Base-by-base conservation (phyloP, 2,888 invertebrate species). In the Rotaria macrura region DNA sequence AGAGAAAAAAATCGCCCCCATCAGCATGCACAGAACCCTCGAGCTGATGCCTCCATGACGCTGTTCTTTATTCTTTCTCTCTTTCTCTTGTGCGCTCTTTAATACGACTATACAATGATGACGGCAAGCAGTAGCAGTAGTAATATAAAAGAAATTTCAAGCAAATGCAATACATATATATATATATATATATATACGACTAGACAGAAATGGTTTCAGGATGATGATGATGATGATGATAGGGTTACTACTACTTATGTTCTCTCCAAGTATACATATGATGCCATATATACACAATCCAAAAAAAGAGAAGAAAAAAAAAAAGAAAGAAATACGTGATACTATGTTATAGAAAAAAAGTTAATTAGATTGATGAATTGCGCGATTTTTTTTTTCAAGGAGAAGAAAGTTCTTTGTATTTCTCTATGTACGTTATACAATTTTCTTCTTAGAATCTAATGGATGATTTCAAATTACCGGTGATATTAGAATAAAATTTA, bases 271-370 rank as follows among this genome's bases (percentile, higher is more conserved):
- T 65, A 65, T 65, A 65, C 65, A 65, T 65, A 65, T 65, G 65
- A 65, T 65, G 65, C 65, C 65, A 65, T 65, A 65, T 65, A 65
- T 65, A 65, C 65, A 65, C 65, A 65, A 65, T 34, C 65, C 34
- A 65, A 34, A 65, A 65, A 65, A 34, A 65, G 38, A 65, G 65
- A 57, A 65, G 29, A 65, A 49, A 49, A 14, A 14, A 14, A 49
- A 14, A 49, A 49, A 49, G 49, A 49, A 49, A 49, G 17, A 65
- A 38, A 17, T 34, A 65, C 65, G 65, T 65, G 65, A 65, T 65
- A 14, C 65, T 65, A 65, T 65, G 65, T 29, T 65, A 65, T 34
- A 34, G 17, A 65, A 34, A 65, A 34, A 65, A 34, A 65, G 14
- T 65, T 65, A 34, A 65, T 65, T 65, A 65, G 65, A 65, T 65